Conservation (phyloP, 2,797 vertebrate species). For the Chiloscyllium punctatum region DNA sequence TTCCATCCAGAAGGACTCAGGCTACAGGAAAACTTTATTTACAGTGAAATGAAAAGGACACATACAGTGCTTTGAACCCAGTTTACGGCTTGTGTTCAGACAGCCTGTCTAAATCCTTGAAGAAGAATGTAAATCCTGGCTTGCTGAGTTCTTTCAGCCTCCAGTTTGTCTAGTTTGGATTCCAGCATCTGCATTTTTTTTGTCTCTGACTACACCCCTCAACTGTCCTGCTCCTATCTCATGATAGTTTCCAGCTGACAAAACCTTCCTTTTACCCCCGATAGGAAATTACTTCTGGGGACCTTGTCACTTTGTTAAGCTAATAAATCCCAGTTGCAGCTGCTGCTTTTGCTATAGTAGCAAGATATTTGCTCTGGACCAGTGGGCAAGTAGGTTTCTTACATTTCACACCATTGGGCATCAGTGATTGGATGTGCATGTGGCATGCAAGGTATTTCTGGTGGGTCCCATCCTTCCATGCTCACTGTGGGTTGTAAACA, state of each 20-base stretch:
- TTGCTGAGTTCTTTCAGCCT: no score
- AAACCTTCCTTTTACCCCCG: not conserved
- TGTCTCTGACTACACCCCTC: no score
- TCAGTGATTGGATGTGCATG: not conserved
- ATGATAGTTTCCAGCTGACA: not conserved
- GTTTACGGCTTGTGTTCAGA: not conserved
- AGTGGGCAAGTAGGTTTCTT: not conserved
- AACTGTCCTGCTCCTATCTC: not conserved
- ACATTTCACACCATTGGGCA: not conserved
- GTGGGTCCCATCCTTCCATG: not conserved
- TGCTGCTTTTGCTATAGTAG: not conserved
- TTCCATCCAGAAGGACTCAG: not conserved
- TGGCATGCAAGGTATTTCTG: not conserved
- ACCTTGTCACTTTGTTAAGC: not conserved
- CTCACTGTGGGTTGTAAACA: not conserved
- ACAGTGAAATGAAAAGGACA: not conserved
- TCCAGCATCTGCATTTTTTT: no score
- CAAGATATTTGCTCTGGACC: not conserved
- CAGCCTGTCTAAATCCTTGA: not conserved
- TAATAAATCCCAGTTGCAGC: not conserved
- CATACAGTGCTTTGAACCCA: not conserved
- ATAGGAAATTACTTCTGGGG: not conserved
- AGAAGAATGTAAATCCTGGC: no score
- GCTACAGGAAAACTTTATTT: not conserved
- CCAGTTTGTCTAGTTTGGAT: no score